Conservation (phyloP, 2,888 invertebrate genomes). For the Augochlorella aurata region DNA sequence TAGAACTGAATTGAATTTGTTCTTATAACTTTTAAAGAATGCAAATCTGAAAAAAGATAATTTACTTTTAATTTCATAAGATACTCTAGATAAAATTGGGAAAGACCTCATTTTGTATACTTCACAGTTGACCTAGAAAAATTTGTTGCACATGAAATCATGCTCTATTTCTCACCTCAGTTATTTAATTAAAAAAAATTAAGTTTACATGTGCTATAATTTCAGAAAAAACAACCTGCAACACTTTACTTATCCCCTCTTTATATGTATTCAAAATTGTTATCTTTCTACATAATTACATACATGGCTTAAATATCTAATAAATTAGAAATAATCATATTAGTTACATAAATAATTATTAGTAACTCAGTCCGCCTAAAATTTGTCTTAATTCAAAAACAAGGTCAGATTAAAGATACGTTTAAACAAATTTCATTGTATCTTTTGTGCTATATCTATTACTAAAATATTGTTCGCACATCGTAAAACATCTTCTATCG, state of each 20-base stretch:
- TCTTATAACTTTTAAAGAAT: neutral
- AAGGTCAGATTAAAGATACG: neutral
- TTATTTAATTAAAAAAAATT: neutral
- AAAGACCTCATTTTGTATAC: neutral
- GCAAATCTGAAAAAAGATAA: neutral
- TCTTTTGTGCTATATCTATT: neutral
- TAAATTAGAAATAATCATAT: neutral
- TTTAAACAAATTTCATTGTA: slow-evolving; percentile 10
- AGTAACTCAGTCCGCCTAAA: neutral
- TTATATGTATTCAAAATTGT: neutral
- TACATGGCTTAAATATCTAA: neutral
- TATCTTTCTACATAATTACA: neutral
- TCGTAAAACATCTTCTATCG: neutral
- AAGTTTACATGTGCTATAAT: neutral
- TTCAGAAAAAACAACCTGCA: neutral
- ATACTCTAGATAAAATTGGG: neutral
- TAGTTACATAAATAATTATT: neutral
- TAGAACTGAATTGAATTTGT: neutral
- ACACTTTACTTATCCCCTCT: neutral
- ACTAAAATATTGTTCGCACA: neutral
- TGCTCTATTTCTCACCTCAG: neutral
- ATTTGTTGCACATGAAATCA: neutral
- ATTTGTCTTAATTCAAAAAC: neutral
- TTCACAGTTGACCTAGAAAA: neutral
- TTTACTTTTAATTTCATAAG: neutral